Evolutionary conservation across 1,140 invertebrate species (phyloP), one percentile per base, ranked within the genome.

Genomic region (Trigoniulus corallinus): DNA sequence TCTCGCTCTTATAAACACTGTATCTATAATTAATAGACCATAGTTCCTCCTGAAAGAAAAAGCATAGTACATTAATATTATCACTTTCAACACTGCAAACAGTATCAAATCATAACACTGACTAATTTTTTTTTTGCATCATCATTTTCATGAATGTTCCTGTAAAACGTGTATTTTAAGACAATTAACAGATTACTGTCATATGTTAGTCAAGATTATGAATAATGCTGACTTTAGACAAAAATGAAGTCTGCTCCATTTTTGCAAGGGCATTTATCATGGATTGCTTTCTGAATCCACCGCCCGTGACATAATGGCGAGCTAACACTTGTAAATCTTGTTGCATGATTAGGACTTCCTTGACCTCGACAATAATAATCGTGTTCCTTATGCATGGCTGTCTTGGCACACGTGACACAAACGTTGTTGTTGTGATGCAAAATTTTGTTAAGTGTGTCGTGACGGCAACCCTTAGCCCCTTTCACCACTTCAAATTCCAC

Each of bases 221-320:
- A n/a, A n/a, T n/a, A n/a, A n/a, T n/a, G n/a, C n/a, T n/a, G n/a
- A n/a, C n/a, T 57, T 57, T 44, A 62, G 0, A 63, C 58, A 52
- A 63, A 63, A 34, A 63, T 63, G 47, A 58, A 63, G 41, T 61
- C 53, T n/a, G 61, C 53, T 22, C 57, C 56, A 24, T 51, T 53
- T 4, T 52, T 47, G 39, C 57, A 59, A 26, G 43, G 27, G 47
- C 46, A 47, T n/a, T 54, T 42, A 2, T 59, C 52, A 13, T 37
- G 3, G 18, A 29, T 40, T 44, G 48, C 50, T 2, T 50, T 47
- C 15, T 56, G 74, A n/a, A 82, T 63, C 84, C 84, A 88, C 63
- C 86, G 83, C 29, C 84, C 84, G 57, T 83, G 81, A 64, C 84
- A 88, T 54, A 82, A 80, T 10, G 81, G 77, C 27, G 77, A 77